Conservation (phyloP, 2,888 invertebrate genomes). For the Ochropacha duplaris region DNA sequence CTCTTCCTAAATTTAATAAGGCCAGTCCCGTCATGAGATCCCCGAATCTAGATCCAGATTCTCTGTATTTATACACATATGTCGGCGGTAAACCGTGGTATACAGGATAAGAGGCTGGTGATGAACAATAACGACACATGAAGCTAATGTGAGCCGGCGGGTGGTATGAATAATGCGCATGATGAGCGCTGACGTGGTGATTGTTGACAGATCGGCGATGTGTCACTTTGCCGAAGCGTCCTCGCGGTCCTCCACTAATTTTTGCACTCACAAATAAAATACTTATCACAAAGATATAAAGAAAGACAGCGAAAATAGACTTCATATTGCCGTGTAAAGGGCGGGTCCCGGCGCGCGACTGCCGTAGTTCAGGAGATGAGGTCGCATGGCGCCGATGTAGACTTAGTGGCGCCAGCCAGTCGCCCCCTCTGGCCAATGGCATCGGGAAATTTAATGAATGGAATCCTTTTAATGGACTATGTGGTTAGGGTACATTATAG, state of each 20-base stretch:
- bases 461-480: conserved; percentile 3
- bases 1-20: conserved; percentile 69
- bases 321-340: conserved; percentile 63
- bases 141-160: conserved; percentile 64
- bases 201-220: conserved; percentile 20
- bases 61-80: conserved; percentile 68
- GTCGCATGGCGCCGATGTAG: conserved; percentile 59
- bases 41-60: conserved; percentile 59
- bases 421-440: conserved; percentile 39
- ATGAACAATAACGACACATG: conserved; percentile 60
- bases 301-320: conserved; percentile 30
- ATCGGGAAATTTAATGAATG: conserved; percentile 15
- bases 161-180: conserved; percentile 67
- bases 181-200: conserved; percentile 57
- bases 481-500: not conserved
- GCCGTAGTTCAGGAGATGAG: conserved; percentile 50
- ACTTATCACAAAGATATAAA: conserved; percentile 34
- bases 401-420: conserved; percentile 64
- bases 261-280: conserved; percentile 43
- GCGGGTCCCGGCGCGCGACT: conserved; percentile 67
- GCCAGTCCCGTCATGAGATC: conserved; percentile 67
- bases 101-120: conserved; percentile 63
- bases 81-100: conserved; percentile 64
- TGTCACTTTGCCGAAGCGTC: conserved; percentile 12
- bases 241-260: conserved; percentile 56